Evolutionary conservation across 2,888 invertebrate genomes (phyloP).

Genomic region (Dicroscelio sp.): DNA sequence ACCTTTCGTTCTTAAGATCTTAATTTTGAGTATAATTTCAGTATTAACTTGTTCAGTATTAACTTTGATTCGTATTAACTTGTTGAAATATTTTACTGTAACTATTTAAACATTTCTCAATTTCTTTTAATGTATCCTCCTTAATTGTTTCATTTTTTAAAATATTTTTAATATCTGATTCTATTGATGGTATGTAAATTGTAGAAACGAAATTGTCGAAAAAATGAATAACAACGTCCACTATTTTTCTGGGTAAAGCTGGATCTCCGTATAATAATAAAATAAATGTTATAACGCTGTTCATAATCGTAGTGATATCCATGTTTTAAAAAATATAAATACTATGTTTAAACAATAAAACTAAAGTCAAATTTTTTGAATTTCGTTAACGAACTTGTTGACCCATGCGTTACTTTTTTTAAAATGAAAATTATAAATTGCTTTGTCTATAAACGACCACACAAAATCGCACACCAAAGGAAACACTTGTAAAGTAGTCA

Average conservation of each 20-base stretch:
- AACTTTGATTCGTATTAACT: too few relatives aligned
- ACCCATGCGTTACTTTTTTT: conserved; percentile 43
- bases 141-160: too few relatives aligned
- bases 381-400: conserved; percentile 2
- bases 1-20: too few relatives aligned
- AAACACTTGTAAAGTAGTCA: conserved; percentile 5
- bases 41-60: too few relatives aligned
- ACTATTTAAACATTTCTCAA: too few relatives aligned
- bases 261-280: background rate
- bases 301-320: background rate
- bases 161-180: conserved; percentile 39
- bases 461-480: conserved; percentile 52
- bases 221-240: background rate
- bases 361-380: background rate
- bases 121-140: too few relatives aligned
- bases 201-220: conserved; percentile 17
- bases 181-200: conserved; percentile 6
- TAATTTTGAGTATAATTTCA: too few relatives aligned
- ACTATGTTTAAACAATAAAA: background rate
- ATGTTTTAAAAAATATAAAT: conserved; percentile 19
- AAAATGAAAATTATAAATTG: conserved; percentile 44
- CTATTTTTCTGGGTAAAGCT: conserved; percentile 38
- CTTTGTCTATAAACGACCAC: conserved; percentile 53
- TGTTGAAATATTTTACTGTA: too few relatives aligned
- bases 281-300: conserved; percentile 5